Percentiles rank a stretch among this genome's conserved stretches.
These are phyloP conservation scores for Bothrops jararaca DNA, from an alignment of 2,113 vertebrate genomes.

Conservation along the genomic window DNA sequence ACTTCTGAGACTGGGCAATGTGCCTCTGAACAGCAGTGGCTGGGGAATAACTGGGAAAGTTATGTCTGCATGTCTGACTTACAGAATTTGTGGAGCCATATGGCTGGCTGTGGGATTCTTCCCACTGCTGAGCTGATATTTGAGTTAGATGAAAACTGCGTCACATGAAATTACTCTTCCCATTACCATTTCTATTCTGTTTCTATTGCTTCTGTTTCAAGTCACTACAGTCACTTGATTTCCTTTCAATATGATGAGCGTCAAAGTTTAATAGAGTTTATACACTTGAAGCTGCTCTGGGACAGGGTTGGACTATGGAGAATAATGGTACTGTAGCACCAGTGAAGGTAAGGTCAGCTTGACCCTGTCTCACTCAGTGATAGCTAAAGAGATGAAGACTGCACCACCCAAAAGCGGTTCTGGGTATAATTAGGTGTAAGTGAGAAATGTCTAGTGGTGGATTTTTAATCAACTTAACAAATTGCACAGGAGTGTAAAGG, in stretches of 20 bases:
- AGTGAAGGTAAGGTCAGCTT: background rate
- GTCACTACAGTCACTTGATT: background rate
- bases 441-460: background rate
- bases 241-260: background rate
- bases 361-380: background rate
- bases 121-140: background rate
- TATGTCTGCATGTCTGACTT: background rate
- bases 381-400: background rate
- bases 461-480: constrained; percentile 58
- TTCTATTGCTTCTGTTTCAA: background rate
- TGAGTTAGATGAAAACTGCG: background rate
- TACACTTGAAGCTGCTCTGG: background rate
- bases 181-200: background rate
- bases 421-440: background rate
- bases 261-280: background rate
- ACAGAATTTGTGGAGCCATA: background rate
- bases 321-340: background rate
- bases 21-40: background rate
- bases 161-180: background rate
- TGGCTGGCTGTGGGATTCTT: background rate
- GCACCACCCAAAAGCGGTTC: background rate
- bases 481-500: constrained; percentile 58
- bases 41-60: background rate
- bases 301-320: background rate
- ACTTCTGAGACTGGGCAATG: no score